These are phyloP conservation scores for Uropsilus gracilis DNA, from an alignment of 2,113 vertebrate species.

Conservation along the genomic window DNA sequence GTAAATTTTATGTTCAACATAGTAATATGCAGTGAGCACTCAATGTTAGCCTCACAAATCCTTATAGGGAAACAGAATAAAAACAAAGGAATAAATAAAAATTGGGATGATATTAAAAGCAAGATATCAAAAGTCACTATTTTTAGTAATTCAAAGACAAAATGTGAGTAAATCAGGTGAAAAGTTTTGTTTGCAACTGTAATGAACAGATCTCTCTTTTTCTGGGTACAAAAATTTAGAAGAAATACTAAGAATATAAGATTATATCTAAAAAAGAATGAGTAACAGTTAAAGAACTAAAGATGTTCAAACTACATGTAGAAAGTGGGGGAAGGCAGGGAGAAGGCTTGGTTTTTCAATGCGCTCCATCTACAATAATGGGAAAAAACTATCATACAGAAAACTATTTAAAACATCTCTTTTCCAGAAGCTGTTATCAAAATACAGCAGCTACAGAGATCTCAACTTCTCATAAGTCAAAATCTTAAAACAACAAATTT, in stretches of 20 bases:
- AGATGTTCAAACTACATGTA: neutral
- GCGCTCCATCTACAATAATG: neutral
- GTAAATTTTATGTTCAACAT: neutral
- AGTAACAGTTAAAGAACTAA: neutral
- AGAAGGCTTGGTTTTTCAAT: neutral
- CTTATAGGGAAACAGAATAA: conserved; percentile 35
- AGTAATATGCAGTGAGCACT: neutral
- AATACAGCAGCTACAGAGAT: neutral
- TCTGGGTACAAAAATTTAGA: conserved; percentile 1
- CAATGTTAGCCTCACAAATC: conserved; percentile 34
- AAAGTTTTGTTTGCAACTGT: neutral
- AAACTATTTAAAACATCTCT: conserved; percentile 43
- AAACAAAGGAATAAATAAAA: conserved; percentile 38
- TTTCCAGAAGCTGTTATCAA: conserved; percentile 35
- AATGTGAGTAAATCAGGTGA: neutral
- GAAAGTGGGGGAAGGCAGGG: neutral
- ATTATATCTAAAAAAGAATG: conserved; percentile 7
- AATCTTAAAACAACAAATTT: conserved; percentile 56
- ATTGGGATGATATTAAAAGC: conserved; percentile 38
- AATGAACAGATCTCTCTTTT: conserved; percentile 19
- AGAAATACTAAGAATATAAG: conserved; percentile 9
- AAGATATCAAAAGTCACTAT: too few relatives aligned
- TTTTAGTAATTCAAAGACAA: conserved; percentile 41
- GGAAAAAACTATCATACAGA: neutral
- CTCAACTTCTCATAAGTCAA: conserved; percentile 38